phyloP scores from a whole-genome alignment of 2,888 invertebrate species.

The Aspidapion aeneum region DNA sequence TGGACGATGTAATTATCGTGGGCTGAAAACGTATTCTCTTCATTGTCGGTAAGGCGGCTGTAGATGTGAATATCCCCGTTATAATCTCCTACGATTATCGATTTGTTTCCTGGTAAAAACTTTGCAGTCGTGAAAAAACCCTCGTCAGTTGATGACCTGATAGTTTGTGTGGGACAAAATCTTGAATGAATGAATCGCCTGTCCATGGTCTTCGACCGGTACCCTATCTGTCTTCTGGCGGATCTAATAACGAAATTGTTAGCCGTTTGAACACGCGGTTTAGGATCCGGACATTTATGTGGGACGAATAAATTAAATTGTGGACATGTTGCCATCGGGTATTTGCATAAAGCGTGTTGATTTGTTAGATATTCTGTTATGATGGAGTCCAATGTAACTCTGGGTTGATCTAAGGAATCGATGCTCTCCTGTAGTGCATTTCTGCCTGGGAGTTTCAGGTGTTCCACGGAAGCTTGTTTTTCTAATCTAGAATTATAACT shows the following conservation, averaged over 20 bases:
- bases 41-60: constrained; percentile 78
- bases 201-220: constrained; percentile 62
- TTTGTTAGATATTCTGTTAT: constrained; percentile 95
- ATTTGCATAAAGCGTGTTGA: constrained; percentile 97
- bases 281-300: constrained; percentile 93
- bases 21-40: constrained; percentile 73
- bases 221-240: constrained; percentile 56
- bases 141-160: constrained; percentile 66
- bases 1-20: constrained; percentile 87
- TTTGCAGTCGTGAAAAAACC: constrained; percentile 66
- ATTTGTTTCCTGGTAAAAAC: constrained; percentile 46
- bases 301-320: constrained; percentile 92
- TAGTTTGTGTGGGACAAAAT: constrained; percentile 72
- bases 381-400: constrained; percentile 82
- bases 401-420: constrained; percentile 39
- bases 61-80: constrained; percentile 87
- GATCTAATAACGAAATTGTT: constrained; percentile 68
- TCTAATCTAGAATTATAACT: constrained; percentile 46
- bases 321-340: constrained; percentile 96
- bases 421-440: constrained; percentile 29
- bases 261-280: constrained; percentile 61
- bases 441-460: constrained; percentile 31
- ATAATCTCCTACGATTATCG: constrained; percentile 83
- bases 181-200: constrained; percentile 80
- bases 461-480: constrained; percentile 50